Base-by-base conservation (phyloP, 2,113 vertebrate genomes). In the Gavialis gangeticus region DNA sequence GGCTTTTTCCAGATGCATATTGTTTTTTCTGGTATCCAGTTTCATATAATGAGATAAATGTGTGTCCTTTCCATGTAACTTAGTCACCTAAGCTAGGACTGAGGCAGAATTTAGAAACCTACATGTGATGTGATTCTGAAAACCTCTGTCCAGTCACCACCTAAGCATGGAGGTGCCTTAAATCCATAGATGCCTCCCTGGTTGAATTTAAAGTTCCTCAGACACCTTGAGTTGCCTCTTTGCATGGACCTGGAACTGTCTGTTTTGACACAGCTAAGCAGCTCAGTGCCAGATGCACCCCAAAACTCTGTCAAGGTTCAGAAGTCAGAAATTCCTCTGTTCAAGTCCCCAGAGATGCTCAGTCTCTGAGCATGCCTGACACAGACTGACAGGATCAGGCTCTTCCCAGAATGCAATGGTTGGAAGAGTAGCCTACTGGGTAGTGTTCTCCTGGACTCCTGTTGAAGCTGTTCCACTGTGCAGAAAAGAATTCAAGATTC, bases 301-400 rank as follows among this genome's bases (percentile, higher is more conserved):
- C n/a, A 87, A 89, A 86, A 93, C 75, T 62, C 46, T 87, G 80
- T 64, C 4, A 12, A 85, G 16, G 25, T 82, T 60, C 56, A 87
- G 37, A 91, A 92, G 58, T 2, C 2, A 28, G 12, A 16, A 1
- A 15, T 62, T 75, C 85, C 90, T 85, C n/a, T 92, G 85, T 67
- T 56, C 84, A 54, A 69, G 46, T 46, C 46, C 46, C 46, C 46
- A 46, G 46, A 46, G 46, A 46, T 7, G 7, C 46, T 46, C 46
- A 46, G 46, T 46, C 46, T 46, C 9, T 46, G 46, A 46, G 46
- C 46, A 46, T 46, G 46, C 46, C 46, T 46, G 8, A 46, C 46
- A 46, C 55, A 25, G 28, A 58, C 58, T 71, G 59, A 55, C 63
- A 83, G 63, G 14, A 9, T 91, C 34, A n/a, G 1, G 60, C 88